Conservation (phyloP, 1,140 invertebrate genomes). For the Hermetia illucens region DNA sequence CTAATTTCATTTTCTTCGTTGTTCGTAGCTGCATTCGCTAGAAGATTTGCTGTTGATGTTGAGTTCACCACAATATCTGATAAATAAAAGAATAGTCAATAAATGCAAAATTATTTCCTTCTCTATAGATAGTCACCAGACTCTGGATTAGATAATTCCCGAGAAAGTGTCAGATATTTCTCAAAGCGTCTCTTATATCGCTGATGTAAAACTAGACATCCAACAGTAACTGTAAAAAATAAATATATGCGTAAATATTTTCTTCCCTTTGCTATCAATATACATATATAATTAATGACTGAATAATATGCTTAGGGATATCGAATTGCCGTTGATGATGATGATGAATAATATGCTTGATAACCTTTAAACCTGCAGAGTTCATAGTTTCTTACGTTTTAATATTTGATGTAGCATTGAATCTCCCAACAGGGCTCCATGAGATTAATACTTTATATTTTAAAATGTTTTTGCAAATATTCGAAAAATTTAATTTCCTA, state of each 20-base stretch:
- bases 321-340: too few relatives aligned
- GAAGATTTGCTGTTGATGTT: conserved; percentile 24
- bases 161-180: conserved; percentile 32
- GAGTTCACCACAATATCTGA: conserved; percentile 10
- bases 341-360: too few relatives aligned
- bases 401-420: too few relatives aligned
- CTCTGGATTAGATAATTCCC: conserved; percentile 26
- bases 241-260: conserved; percentile 3
- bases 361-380: too few relatives aligned
- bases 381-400: too few relatives aligned
- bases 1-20: conserved; percentile 1
- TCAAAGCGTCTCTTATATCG: conserved; percentile 42
- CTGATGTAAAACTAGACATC: conserved; percentile 61
- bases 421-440: too few relatives aligned
- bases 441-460: too few relatives aligned
- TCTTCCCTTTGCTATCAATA: too few relatives aligned
- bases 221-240: conserved; percentile 44
- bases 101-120: neutral
- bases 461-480: too few relatives aligned
- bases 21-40: conserved; percentile 13
- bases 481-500: too few relatives aligned
- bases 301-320: too few relatives aligned
- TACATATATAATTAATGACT: too few relatives aligned
- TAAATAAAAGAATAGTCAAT: neutral
- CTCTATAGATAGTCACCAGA: conserved; percentile 19